Conservation (phyloP, 2,797 vertebrate species). For the Urophycis tenuis region DNA sequence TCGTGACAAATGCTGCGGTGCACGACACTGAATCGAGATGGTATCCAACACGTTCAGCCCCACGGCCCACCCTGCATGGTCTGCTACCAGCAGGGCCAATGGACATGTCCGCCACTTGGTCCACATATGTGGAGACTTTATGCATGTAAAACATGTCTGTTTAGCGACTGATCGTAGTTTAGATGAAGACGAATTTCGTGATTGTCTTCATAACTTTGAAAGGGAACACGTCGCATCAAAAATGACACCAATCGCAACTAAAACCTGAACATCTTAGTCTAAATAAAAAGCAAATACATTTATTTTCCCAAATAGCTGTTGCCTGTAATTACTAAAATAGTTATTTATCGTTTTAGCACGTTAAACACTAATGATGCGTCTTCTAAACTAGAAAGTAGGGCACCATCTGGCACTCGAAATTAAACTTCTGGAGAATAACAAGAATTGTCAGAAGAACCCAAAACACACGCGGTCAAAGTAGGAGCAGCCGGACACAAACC, state of each 20-base stretch:
- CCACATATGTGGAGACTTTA: neutral
- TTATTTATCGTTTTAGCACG: neutral
- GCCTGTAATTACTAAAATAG: neutral
- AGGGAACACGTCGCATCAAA: neutral
- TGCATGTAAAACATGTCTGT: neutral
- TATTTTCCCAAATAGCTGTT: neutral
- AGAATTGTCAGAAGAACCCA: neutral
- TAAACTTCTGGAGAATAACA: conserved; percentile 15
- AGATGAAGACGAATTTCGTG: neutral
- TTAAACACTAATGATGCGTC: neutral
- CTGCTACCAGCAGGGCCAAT: neutral
- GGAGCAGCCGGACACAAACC: conserved; percentile 60
- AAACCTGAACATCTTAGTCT: neutral
- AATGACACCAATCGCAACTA: neutral
- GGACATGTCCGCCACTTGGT: neutral
- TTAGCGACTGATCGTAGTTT: neutral
- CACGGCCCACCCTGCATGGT: neutral
- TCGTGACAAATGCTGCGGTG: neutral
- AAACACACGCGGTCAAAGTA: neutral
- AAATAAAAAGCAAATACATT: neutral
- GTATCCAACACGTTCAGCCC: neutral
- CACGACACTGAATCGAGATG: neutral
- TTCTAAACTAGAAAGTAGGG: neutral
- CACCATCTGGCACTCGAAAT: conserved; percentile 54
- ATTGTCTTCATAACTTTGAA: neutral